Conservation (phyloP, 2,888 invertebrate species). For the Falcaria lacertinaria region DNA sequence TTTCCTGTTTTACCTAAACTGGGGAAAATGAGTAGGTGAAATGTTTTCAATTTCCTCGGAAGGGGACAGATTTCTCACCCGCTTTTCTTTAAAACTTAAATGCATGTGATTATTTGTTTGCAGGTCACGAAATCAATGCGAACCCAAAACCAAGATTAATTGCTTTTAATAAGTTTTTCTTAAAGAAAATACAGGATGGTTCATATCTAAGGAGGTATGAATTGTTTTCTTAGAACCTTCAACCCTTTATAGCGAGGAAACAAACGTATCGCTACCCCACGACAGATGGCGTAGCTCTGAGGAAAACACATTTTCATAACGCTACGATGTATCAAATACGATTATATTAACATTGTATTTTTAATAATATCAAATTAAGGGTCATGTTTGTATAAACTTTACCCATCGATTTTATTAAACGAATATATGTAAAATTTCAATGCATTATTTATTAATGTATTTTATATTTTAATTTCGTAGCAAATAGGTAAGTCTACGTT, state of each 20-base stretch:
- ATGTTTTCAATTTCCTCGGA: too few relatives aligned
- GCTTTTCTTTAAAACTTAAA: too few relatives aligned
- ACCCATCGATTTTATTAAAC: too few relatives aligned
- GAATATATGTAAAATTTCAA: too few relatives aligned
- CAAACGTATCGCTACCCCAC: slow-evolving; percentile 56
- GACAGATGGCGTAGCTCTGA: slow-evolving; percentile 58
- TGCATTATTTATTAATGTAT: too few relatives aligned
- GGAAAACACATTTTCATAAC: slow-evolving; percentile 15
- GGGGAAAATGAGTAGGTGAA: slow-evolving; percentile 21
- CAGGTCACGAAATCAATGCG: background rate
- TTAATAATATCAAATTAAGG: too few relatives aligned
- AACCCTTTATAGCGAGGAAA: slow-evolving; percentile 15
- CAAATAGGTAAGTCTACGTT: too few relatives aligned
- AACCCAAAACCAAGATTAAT: background rate
- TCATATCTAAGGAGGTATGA: slow-evolving; percentile 21
- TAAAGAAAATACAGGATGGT: slow-evolving; percentile 18
- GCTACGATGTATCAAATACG: background rate
- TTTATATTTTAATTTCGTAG: too few relatives aligned
- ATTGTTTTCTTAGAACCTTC: slow-evolving; percentile 17
- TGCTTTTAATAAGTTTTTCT: slow-evolving; percentile 3
- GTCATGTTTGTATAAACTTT: too few relatives aligned
- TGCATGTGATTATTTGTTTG: too few relatives aligned
- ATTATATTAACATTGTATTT: too few relatives aligned
- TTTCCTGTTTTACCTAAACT: slow-evolving; percentile 60
- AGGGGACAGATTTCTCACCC: too few relatives aligned